Evolutionary conservation across 2,797 vertebrate species (phyloP).

Genomic region (Hylomyscus alleni): DNA sequence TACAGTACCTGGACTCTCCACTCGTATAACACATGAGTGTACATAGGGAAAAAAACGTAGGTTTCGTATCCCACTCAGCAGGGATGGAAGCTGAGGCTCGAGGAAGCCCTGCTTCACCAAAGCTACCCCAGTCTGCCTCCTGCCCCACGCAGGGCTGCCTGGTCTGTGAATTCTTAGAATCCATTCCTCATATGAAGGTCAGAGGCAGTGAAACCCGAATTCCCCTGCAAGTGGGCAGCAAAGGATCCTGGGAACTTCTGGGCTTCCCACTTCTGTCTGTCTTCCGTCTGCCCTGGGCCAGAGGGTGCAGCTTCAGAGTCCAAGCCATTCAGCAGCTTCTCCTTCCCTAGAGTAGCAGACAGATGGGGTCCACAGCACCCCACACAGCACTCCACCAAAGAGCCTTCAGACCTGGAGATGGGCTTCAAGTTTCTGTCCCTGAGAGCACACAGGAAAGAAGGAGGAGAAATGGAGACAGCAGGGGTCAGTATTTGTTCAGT

Average conservation of each 20-base stretch:
- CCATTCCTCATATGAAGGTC: not conserved
- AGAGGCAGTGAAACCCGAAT: not conserved
- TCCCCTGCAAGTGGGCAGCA: not conserved
- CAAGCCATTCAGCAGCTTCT: not conserved
- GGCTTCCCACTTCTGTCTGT: not conserved
- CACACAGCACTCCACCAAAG: rapidly evolving
- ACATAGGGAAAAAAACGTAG: no score
- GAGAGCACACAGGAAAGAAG: not conserved
- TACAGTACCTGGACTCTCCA: not conserved
- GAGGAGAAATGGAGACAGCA: constrained; percentile 24
- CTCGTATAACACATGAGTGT: not conserved
- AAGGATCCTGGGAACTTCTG: not conserved
- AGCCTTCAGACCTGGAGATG: not conserved
- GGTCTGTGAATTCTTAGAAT: not conserved
- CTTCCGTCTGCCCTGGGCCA: not conserved
- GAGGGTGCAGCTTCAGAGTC: not conserved
- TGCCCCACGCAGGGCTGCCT: not conserved
- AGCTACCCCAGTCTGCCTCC: not conserved
- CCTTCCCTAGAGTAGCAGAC: rapidly evolving
- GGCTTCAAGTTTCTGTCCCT: not conserved
- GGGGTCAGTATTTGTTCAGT: constrained; percentile 63
- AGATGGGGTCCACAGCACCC: not conserved
- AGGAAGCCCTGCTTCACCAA: not conserved
- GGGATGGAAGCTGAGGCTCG: not conserved
- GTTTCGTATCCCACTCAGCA: not conserved